Base-by-base conservation (phyloP, 2,113 vertebrate species). In the Melospiza melodia region DNA sequence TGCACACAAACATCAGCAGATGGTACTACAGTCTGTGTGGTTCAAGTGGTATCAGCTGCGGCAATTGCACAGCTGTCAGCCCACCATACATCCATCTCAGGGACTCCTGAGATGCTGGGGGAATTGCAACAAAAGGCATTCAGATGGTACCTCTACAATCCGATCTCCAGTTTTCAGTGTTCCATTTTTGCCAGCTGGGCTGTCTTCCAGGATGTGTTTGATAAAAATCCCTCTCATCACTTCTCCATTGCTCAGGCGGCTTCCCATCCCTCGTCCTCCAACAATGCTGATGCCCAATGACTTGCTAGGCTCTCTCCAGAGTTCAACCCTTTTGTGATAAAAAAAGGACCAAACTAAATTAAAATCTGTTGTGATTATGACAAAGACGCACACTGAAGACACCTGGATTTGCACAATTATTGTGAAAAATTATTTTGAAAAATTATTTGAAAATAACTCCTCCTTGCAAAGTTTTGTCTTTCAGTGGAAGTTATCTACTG, bases 151-250 rank as follows among this genome's bases (percentile, higher is more conserved):
- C 99, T 99, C 99, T 17, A 99, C 98, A 10, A 99, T 99, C 86
- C 99, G 98, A 98, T 99, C 99, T 88, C 99, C 99, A 0, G 99
- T 99, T 97, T 99, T 99, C 94, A 99, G 97, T 3, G 99, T 99
- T 94, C 99, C 98, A 19, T 99, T 99, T 97, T 98, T 99, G 93
- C 99, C 99, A 8, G 99, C 99, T 25, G 99, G 99, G 92, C 99
- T 99, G 95, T 99, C 99, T 92, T 99, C 99, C 81, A 99, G 97
- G 93, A 99, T 98, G 63, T 99, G 99, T 69, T 99, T 99, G 94
- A 99, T 99, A 93, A 99, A 99, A 97, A 99, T 99, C 62, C 99
- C 99, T 91, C 99, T 98, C 99, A 99, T 99, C 89, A 99, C 98
- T 97, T 99, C 99, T 37, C 99, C 99, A 5, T 98, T 99, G 97